Evolutionary conservation across 2,113 vertebrate genomes (phyloP).

Genomic region (Vanacampus margaritifer): DNA sequence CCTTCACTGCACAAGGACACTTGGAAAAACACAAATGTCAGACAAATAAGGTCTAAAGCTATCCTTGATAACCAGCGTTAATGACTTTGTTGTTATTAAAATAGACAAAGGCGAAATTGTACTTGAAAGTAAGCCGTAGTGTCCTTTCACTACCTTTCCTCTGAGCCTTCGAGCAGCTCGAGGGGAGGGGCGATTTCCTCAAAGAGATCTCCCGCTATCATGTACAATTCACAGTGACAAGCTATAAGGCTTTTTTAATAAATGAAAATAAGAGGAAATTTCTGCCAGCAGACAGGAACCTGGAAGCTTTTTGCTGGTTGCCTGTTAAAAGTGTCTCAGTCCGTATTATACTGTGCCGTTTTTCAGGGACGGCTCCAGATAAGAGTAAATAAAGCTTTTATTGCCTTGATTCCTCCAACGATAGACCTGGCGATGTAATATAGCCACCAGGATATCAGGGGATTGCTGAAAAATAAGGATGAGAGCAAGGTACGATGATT

Average conservation of each 20-base stretch:
- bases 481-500: constrained; percentile 25
- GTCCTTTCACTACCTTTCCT: constrained; percentile 24
- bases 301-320: constrained; percentile 21
- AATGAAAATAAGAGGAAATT: constrained; percentile 54
- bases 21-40: constrained; percentile 1
- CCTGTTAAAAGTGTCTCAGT: constrained; percentile 31
- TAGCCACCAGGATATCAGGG: constrained; percentile 42
- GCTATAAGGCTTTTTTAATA: constrained; percentile 65
- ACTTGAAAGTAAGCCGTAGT: constrained; percentile 31
- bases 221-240: constrained; percentile 41
- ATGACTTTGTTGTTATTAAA: constrained; percentile 14
- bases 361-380: constrained; percentile 43
- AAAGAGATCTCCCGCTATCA: constrained; percentile 46
- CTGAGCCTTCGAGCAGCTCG: constrained; percentile 9
- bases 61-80: constrained; percentile 24
- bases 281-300: constrained; percentile 28
- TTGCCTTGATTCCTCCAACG: constrained; percentile 65
- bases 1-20: not conserved
- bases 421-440: constrained; percentile 65
- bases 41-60: constrained; percentile 12
- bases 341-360: constrained; percentile 36
- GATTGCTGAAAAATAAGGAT: constrained; percentile 44
- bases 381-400: constrained; percentile 73
- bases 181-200: constrained; percentile 26
- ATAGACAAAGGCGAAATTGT: constrained; percentile 31